Evolutionary conservation across 2,797 vertebrate species (phyloP).

Genomic region (Thalassophryne amazonica): DNA sequence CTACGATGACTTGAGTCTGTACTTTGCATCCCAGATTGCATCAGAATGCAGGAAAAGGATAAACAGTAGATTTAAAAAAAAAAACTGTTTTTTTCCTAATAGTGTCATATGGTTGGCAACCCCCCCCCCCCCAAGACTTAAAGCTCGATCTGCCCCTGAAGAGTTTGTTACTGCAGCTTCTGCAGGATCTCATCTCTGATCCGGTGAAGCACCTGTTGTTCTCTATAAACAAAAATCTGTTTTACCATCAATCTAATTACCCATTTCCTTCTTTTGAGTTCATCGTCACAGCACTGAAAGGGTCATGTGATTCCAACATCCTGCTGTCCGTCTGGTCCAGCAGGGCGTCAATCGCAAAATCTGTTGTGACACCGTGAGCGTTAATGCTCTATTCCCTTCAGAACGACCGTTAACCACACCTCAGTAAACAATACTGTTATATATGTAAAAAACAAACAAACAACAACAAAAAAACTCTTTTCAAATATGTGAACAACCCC

Average conservation of each 20-base stretch:
- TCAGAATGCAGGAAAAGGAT: no score
- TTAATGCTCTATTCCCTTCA: constrained; percentile 19
- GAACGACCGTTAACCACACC: constrained; percentile 3
- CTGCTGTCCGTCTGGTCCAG: constrained; percentile 55
- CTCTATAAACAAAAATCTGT: neutral
- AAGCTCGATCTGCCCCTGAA: no score
- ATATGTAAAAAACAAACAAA: constrained; percentile 14
- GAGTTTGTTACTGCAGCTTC: no score
- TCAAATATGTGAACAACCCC: constrained; percentile 42
- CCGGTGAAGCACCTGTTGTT: neutral
- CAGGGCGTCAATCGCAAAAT: constrained; percentile 27
- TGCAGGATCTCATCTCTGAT: no score
- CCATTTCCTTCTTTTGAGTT: constrained; percentile 6
- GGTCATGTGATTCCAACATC: constrained; percentile 28
- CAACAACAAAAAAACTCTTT: no score
- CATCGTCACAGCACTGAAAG: constrained; percentile 46
- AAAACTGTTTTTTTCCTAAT: no score
- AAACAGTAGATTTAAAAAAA: no score
- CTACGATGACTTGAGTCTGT: no score
- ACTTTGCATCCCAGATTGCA: no score
- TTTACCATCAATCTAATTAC: neutral
- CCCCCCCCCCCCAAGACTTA: no score
- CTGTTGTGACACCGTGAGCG: constrained; percentile 24
- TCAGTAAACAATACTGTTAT: constrained; percentile 19
- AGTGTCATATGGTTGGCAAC: no score